Evolutionary conservation across 2,113 vertebrate species (phyloP), one percentile per base, ranked within the genome.

Genomic region (Crotalus horridus): DNA sequence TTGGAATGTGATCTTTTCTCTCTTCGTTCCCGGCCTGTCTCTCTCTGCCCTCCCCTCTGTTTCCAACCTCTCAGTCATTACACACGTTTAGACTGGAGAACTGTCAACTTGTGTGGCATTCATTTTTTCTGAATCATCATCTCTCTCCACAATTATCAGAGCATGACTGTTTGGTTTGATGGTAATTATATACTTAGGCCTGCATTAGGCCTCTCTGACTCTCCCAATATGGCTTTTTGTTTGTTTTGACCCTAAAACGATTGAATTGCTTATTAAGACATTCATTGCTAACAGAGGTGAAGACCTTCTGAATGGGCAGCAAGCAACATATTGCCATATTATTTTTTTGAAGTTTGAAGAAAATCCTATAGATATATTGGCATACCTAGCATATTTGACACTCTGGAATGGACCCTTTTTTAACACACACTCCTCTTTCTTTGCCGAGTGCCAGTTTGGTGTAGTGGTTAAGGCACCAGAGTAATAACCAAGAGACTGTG

Each of bases 101-200:
- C 93, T 94, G 94, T 93, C 97, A 97, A 95, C 93, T 89, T 96
- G 96, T 96, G 97, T 97, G 92, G 94, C 90, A 92, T 94, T 96
- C 94, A 90, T 90, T 94, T 95, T 95, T 95, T 91, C 93, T 95
- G 96, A 96, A 94, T 96, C 94, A 97, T 96, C 94, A 91, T 3
- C 93, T 91, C 59, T 96, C 95, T 96, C 94, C 85, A 95, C 96
- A 96, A 91, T 90, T 92, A 97, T 95, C 64, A 89, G 95, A 96
- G 94, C 93, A 94, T 2, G 0, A 95, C 94, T 97, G 93, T 91
- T 95, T 91, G 87, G 96, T 95, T 94, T 93, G 96, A 96, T 96
- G 91, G 94, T 95, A 97, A 96, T 97, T 95, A 93, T 87, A 92
- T 58, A 43, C 92, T 94, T 95, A 81, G 15, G 61, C 88, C 92